A percentile compares a stretch with the other conserved stretches of the same genome.
These are phyloP conservation scores for Lordiphosa clarofinis DNA, from an alignment of 1,140 invertebrate species.

Conservation along the genomic window DNA sequence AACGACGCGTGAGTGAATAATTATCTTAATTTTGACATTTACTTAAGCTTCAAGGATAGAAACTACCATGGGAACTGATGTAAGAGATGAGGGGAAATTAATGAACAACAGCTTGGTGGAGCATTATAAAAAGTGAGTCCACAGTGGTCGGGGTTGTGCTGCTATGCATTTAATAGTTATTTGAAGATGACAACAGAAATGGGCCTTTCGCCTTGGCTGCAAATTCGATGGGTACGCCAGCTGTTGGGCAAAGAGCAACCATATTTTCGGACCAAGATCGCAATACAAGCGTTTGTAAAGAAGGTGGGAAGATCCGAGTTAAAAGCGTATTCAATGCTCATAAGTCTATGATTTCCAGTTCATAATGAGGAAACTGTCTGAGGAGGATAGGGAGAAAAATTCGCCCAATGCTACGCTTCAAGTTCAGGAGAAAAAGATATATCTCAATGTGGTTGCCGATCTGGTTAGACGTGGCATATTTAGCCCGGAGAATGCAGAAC, in stretches of 20 bases:
- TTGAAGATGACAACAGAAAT: slow-evolving; percentile 19
- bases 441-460: slow-evolving; percentile 57
- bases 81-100: slow-evolving; percentile 30
- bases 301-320: slow-evolving; percentile 23
- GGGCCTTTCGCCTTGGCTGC: slow-evolving; percentile 62
- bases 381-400: slow-evolving; percentile 20
- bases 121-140: slow-evolving; percentile 61
- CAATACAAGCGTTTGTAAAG: slow-evolving; percentile 55
- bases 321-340: background rate
- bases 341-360: slow-evolving; percentile 14
- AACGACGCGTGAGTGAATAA: slow-evolving; percentile 54
- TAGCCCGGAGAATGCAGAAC: slow-evolving; percentile 55
- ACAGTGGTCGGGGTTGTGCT: background rate
- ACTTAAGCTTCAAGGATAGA: slow-evolving; percentile 28
- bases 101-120: slow-evolving; percentile 37
- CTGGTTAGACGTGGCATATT: slow-evolving; percentile 51
- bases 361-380: slow-evolving; percentile 42
- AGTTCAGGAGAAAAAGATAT: slow-evolving; percentile 52
- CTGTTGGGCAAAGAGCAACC: slow-evolving; percentile 41
- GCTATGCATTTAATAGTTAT: slow-evolving; percentile 17
- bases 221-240: slow-evolving; percentile 26
- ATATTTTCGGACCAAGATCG: slow-evolving; percentile 43
- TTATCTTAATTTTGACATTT: background rate
- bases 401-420: background rate
- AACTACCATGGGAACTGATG: slow-evolving; percentile 68